Evolutionary conservation across 2,797 vertebrate genomes (phyloP).

Genomic region (Geotrypetes seraphini): DNA sequence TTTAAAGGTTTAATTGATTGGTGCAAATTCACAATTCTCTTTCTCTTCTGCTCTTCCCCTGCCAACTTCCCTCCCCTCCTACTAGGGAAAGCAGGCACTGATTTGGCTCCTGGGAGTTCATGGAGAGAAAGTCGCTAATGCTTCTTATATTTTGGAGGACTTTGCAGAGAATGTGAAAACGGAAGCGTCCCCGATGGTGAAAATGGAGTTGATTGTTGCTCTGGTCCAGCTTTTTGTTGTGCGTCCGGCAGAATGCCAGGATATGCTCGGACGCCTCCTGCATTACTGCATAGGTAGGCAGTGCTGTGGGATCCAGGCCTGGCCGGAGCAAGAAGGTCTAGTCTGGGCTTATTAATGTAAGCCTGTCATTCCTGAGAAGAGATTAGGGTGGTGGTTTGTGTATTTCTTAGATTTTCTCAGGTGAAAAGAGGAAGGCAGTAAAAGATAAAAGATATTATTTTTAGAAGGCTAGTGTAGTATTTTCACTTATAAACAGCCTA

Average conservation of each 20-base stretch:
- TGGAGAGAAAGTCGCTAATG: slow-evolving; percentile 66
- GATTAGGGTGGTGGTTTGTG: no score
- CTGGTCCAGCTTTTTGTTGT: slow-evolving; percentile 73
- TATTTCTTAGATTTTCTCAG: no score
- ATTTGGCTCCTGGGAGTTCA: slow-evolving; percentile 85
- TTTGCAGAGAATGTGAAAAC: slow-evolving; percentile 74
- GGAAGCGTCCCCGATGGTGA: slow-evolving; percentile 66
- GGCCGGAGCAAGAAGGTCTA: not conserved
- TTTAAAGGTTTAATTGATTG: no score
- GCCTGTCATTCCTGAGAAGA: not conserved
- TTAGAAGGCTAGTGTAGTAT: no score
- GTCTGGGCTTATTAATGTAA: not conserved
- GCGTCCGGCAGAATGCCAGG: slow-evolving; percentile 86
- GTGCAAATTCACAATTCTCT: no score
- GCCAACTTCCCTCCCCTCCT: no score
- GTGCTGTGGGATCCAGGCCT: not conserved
- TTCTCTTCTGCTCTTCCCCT: no score
- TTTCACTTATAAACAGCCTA: no score
- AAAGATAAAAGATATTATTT: no score
- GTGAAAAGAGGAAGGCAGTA: no score
- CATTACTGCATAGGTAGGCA: slow-evolving; percentile 75
- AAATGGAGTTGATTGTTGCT: slow-evolving; percentile 81
- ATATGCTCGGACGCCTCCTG: slow-evolving; percentile 80
- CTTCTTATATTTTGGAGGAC: slow-evolving; percentile 82
- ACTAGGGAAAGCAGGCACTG: slow-evolving; percentile 80